These are phyloP conservation scores for Loxodonta africana DNA, from an alignment of 2,113 vertebrate species.

Conservation along the genomic window DNA sequence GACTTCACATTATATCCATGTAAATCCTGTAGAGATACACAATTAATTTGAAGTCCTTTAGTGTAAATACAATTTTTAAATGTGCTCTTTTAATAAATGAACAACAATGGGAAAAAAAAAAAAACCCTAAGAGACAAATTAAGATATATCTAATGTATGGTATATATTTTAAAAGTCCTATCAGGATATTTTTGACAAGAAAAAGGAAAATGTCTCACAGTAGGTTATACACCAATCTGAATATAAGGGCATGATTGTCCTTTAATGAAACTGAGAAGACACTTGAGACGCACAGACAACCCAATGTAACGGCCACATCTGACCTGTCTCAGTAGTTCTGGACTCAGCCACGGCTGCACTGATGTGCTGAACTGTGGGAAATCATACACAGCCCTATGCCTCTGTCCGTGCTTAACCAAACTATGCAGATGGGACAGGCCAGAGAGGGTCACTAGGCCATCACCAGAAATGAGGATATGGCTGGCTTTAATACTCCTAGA, in stretches of 20 bases:
- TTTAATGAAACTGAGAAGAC: constrained; percentile 75
- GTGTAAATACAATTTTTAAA: neutral
- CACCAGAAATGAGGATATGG: constrained; percentile 97
- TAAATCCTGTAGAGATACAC: constrained; percentile 92
- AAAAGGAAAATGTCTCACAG: constrained; percentile 56
- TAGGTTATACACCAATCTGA: constrained; percentile 66
- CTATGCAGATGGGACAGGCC: constrained; percentile 96
- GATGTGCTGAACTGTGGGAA: constrained; percentile 97
- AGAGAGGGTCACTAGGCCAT: constrained; percentile 96
- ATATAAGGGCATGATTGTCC: constrained; percentile 57
- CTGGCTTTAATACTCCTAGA: constrained; percentile 98
- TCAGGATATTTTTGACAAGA: constrained; percentile 47
- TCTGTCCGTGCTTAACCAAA: constrained; percentile 96
- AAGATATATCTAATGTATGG: constrained; percentile 32
- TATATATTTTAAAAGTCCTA: constrained; percentile 61
- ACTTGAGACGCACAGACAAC: constrained; percentile 73
- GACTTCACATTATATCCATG: constrained; percentile 98
- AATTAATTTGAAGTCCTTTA: constrained; percentile 73
- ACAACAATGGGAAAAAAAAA: constrained; percentile 1
- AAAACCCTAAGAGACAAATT: constrained; percentile 27
- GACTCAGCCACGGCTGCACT: constrained; percentile 98
- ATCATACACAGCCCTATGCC: constrained; percentile 94
- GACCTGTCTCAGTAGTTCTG: constrained; percentile 98
- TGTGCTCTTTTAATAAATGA: constrained; percentile 62
- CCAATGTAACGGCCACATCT: constrained; percentile 80